Percentiles rank a stretch among this genome's conserved stretches.
Evolutionary conservation across 2,797 vertebrate genomes (phyloP).

Genomic region (Acipenser oxyrinchus): DNA sequence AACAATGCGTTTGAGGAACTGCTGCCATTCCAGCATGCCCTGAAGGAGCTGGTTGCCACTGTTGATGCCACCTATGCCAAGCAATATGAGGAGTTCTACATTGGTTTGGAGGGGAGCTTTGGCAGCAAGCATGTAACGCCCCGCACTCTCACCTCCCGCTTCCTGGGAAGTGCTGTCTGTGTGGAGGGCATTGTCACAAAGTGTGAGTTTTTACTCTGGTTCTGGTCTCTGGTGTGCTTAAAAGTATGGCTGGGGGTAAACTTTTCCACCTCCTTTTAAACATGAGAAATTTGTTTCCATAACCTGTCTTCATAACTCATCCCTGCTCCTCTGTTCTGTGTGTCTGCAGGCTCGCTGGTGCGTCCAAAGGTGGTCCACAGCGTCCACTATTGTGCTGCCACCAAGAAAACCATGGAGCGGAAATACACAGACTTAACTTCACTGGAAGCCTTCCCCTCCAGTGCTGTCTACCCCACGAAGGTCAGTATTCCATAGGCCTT

Average conservation of each 20-base stretch:
- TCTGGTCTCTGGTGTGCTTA: not conserved
- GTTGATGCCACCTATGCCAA: slow-evolving; percentile 91
- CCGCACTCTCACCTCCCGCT: slow-evolving; percentile 78
- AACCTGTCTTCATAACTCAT: no score
- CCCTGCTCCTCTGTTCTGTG: not conserved
- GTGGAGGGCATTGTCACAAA: slow-evolving; percentile 96
- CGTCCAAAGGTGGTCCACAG: slow-evolving; percentile 92
- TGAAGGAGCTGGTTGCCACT: slow-evolving; percentile 85
- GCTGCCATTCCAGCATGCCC: slow-evolving; percentile 80
- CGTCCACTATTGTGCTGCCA: slow-evolving; percentile 92
- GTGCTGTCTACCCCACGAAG: slow-evolving; percentile 87
- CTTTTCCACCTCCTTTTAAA: not conserved
- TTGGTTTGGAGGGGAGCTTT: slow-evolving; percentile 92
- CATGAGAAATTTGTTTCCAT: no score
- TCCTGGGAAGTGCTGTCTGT: slow-evolving; percentile 86
- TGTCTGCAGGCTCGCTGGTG: slow-evolving; percentile 77
- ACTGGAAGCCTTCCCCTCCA: slow-evolving; percentile 85
- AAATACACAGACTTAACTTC: slow-evolving; percentile 91
- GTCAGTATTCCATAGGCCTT: slow-evolving; percentile 41
- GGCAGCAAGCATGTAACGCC: slow-evolving; percentile 87
- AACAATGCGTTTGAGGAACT: slow-evolving; percentile 83
- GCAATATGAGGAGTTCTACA: slow-evolving; percentile 89
- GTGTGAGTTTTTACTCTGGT: slow-evolving; percentile 57
- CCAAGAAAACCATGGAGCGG: slow-evolving; percentile 91
- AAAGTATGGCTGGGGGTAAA: not conserved